These are phyloP conservation scores for Dufourea novaeangliae DNA, from an alignment of 1,140 invertebrate species.

Conservation along the genomic window DNA sequence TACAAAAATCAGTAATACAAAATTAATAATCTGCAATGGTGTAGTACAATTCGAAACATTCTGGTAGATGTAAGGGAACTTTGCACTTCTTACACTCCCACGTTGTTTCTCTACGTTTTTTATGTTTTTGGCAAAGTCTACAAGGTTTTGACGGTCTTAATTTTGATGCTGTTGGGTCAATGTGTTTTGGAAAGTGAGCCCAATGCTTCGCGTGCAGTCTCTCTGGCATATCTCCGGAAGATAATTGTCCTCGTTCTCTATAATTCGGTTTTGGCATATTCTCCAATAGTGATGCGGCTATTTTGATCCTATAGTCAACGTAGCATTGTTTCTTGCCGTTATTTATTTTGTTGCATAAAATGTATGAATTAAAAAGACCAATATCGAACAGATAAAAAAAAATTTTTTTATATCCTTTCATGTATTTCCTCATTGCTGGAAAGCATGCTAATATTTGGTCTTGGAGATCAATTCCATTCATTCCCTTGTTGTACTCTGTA, in stretches of 20 bases:
- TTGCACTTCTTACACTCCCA: constrained; percentile 43
- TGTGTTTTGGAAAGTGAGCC: constrained; percentile 29
- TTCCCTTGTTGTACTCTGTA: constrained; percentile 41
- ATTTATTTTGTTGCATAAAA: constrained; percentile 15
- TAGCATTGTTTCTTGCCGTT: constrained; percentile 10
- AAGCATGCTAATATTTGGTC: constrained; percentile 52
- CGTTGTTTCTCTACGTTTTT: constrained; percentile 39
- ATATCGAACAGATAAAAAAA: constrained; percentile 44
- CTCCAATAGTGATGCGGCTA: constrained; percentile 22
- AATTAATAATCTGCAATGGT: constrained; percentile 43
- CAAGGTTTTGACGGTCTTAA: constrained; percentile 1
- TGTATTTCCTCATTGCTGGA: constrained; percentile 45
- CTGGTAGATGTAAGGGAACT: constrained; percentile 32
- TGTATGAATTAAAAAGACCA: constrained; percentile 27
- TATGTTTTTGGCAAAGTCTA: constrained; percentile 30
- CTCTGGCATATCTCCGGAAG: constrained; percentile 12
- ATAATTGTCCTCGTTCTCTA: constrained; percentile 19
- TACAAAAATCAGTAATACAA: constrained; percentile 31
- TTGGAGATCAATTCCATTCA: constrained; percentile 47
- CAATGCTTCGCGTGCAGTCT: constrained; percentile 23
- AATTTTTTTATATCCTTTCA: constrained; percentile 43
- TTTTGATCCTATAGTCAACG: constrained; percentile 16
- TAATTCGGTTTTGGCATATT: constrained; percentile 14
- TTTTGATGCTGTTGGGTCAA: constrained; percentile 18
- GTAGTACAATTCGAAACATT: constrained; percentile 35